Conservation (phyloP, 2,113 vertebrate species). For the Callocephalon fimbriatum region DNA sequence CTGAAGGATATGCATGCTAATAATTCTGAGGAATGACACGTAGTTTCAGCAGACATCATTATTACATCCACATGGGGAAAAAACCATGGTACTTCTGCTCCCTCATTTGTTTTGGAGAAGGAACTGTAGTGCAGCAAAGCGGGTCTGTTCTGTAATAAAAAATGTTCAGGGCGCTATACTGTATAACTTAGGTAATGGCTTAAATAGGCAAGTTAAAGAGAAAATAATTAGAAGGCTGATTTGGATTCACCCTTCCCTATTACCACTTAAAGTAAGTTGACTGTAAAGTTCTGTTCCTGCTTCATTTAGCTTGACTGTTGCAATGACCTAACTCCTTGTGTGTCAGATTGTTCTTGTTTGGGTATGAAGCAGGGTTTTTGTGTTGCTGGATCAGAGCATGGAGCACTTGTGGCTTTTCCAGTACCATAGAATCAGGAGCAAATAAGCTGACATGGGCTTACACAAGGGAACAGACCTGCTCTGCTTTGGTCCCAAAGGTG, state of each 20-base stretch:
- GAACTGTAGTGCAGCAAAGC: neutral
- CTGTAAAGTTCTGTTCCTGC: neutral
- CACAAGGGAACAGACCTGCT: neutral
- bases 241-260: conserved; percentile 22
- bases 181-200: conserved; percentile 28
- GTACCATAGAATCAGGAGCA: neutral
- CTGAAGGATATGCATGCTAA: neutral
- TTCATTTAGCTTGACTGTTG: neutral
- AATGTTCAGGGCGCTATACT: neutral
- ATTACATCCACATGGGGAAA: neutral
- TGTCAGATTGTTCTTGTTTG: neutral
- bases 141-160: neutral
- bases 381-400: neutral
- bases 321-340: neutral
- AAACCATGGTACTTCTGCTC: neutral
- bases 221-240: conserved; percentile 42
- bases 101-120: neutral
- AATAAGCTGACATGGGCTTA: neutral
- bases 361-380: neutral
- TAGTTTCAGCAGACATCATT: neutral
- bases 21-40: neutral
- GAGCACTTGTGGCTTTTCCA: neutral
- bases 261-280: neutral
- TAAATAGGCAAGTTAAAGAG: conserved; percentile 38
- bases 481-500: neutral